A percentile compares a stretch with the other conserved stretches of the same genome.
These are phyloP conservation scores for Xestia sexstrigata DNA, from an alignment of 2,888 invertebrate species.

Conservation along the genomic window DNA sequence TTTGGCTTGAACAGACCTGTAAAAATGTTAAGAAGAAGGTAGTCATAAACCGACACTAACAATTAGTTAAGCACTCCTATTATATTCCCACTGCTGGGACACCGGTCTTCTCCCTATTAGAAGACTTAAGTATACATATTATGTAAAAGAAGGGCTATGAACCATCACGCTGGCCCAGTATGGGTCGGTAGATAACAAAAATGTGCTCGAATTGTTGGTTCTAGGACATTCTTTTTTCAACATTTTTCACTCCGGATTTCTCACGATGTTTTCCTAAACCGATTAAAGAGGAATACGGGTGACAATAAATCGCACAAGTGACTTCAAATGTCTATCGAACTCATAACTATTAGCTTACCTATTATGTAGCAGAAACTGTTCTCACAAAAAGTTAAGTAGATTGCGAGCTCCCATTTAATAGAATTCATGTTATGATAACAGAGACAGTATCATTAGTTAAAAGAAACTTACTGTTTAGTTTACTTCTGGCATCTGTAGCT, in stretches of 20 bases:
- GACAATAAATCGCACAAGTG: background rate
- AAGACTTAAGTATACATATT: background rate
- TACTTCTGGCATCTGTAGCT: conserved; percentile 71
- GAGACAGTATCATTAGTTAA: background rate
- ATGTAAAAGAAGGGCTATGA: background rate
- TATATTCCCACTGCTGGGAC: background rate
- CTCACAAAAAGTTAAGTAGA: background rate
- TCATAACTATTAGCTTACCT: background rate
- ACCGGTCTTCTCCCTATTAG: background rate
- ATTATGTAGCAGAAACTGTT: background rate
- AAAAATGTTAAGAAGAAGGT: conserved; percentile 34
- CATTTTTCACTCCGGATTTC: background rate
- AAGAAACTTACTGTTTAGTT: conserved; percentile 78
- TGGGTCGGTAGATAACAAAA: background rate
- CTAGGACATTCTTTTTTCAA: no score
- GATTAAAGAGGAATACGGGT: background rate
- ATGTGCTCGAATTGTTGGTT: background rate
- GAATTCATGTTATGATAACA: background rate
- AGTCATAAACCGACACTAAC: background rate
- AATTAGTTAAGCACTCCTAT: background rate
- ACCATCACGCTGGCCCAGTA: background rate
- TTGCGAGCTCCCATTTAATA: background rate
- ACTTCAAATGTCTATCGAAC: background rate
- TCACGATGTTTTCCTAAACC: background rate
- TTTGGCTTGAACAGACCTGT: conserved; percentile 82